A percentile compares a stretch with the other conserved stretches of the same genome.
These are phyloP conservation scores for Dinoponera quadriceps DNA, from an alignment of 1,140 invertebrate genomes.

Conservation along the genomic window DNA sequence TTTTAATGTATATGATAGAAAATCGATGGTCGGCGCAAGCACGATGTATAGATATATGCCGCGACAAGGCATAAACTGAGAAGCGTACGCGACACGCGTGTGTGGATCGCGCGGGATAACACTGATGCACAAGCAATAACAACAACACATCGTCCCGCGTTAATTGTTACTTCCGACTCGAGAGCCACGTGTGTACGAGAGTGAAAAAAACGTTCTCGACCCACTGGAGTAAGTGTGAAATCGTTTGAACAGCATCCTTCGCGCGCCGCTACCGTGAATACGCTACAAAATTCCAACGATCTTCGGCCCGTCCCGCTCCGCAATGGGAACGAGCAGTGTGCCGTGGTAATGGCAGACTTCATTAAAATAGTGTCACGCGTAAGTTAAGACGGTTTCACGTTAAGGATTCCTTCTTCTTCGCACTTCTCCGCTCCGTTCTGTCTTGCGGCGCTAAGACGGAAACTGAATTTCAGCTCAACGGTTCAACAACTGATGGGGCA, in stretches of 20 bases:
- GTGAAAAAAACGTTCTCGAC: constrained; percentile 49
- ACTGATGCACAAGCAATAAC: constrained; percentile 68
- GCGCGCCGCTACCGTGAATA: neutral
- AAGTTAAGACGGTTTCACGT: constrained; percentile 30
- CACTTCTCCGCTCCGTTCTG: constrained; percentile 11
- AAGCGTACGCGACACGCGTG: constrained; percentile 50
- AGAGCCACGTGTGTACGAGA: constrained; percentile 4
- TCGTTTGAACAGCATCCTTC: constrained; percentile 68
- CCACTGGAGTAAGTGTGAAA: constrained; percentile 77
- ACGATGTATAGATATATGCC: constrained; percentile 32
- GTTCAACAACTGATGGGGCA: constrained; percentile 66
- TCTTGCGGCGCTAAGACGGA: constrained; percentile 50
- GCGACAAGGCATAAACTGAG: constrained; percentile 65
- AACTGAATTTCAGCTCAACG: constrained; percentile 67
- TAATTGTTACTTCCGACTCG: constrained; percentile 50
- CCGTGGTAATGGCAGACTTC: constrained; percentile 8
- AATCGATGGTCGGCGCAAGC: constrained; percentile 67
- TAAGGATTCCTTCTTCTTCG: constrained; percentile 15
- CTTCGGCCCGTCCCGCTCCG: constrained; percentile 8
- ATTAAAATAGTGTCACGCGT: constrained; percentile 18
- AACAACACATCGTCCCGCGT: constrained; percentile 36
- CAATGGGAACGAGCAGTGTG: constrained; percentile 5
- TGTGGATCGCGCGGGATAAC: constrained; percentile 61
- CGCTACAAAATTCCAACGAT: constrained; percentile 3
- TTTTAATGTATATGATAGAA: too few species aligned